These are phyloP conservation scores for Crenichthys baileyi DNA, from an alignment of 2,797 vertebrate species.

Conservation along the genomic window DNA sequence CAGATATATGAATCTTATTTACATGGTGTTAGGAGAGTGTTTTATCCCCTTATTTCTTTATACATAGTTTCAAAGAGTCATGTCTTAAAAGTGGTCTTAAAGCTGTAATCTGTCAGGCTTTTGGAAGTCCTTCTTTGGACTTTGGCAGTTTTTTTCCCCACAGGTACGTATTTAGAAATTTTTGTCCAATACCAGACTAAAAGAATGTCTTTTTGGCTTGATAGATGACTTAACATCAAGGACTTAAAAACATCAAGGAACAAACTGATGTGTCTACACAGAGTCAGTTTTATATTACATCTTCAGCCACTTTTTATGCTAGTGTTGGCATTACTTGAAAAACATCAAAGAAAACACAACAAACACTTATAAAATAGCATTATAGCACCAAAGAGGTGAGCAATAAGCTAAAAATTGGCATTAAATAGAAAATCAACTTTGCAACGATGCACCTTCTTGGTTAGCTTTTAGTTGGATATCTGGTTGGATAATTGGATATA, in stretches of 20 bases:
- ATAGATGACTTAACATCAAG: not conserved
- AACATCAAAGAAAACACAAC: not conserved
- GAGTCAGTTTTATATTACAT: not conserved
- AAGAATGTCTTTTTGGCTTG: not conserved
- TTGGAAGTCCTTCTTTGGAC: not conserved
- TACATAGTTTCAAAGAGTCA: not conserved
- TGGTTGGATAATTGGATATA: too few species aligned
- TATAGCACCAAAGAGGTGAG: not conserved
- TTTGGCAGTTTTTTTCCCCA: not conserved
- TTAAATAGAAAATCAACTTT: not conserved
- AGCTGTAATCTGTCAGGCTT: not conserved
- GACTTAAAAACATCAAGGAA: not conserved
- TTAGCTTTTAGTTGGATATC: not conserved
- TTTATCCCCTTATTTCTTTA: not conserved
- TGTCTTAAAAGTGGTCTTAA: not conserved
- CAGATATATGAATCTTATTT: not conserved
- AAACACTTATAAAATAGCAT: not conserved
- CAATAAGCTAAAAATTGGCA: not conserved
- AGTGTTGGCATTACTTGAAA: not conserved
- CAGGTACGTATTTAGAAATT: not conserved
- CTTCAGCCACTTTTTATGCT: not conserved
- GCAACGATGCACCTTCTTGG: not conserved
- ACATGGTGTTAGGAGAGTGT: not conserved
- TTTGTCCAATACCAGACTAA: not conserved
- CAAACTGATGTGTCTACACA: not conserved